phyloP scores from a whole-genome alignment of 2,797 vertebrate species.

The Tinamus major region DNA sequence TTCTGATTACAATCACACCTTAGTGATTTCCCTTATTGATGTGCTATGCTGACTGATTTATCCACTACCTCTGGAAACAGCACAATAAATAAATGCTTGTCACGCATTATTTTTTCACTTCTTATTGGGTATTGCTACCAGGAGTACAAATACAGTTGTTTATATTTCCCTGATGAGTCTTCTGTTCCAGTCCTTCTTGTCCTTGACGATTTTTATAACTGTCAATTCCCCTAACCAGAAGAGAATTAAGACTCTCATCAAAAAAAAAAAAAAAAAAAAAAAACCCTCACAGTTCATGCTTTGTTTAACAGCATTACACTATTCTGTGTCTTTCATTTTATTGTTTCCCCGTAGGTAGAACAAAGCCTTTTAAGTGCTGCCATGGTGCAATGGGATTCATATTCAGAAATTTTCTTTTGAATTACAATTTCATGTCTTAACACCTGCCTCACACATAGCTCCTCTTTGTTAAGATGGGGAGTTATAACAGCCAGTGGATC shows the following conservation, averaged over 20 bases:
- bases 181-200: neutral
- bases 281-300: neutral
- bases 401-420: neutral
- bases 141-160: neutral
- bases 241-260: neutral
- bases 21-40: neutral
- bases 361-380: neutral
- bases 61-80: neutral
- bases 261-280: neutral
- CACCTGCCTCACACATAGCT: neutral
- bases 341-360: neutral
- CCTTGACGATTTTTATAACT: neutral
- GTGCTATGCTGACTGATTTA: neutral
- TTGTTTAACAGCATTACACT: neutral
- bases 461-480: neutral
- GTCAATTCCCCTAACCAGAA: neutral
- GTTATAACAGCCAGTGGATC: neutral
- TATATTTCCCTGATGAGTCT: neutral
- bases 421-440: slow-evolving; percentile 29
- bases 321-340: neutral
- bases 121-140: neutral
- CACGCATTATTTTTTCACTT: neutral
- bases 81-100: neutral
- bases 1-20: neutral
- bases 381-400: neutral